Conservation (phyloP, 2,888 invertebrate genomes). For the Orthosia gracilis region DNA sequence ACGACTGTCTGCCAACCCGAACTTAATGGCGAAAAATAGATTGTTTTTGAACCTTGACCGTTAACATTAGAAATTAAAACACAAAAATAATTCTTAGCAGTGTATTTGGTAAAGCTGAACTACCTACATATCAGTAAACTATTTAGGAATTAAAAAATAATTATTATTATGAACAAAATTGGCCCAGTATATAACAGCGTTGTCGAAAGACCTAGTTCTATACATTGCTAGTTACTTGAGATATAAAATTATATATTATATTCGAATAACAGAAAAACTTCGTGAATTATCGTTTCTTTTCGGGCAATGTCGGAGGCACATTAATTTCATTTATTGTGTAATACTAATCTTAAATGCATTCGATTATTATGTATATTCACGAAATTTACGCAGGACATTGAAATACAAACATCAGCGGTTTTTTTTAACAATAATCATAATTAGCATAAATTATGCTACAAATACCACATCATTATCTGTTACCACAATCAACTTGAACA, state of each 20-base stretch:
- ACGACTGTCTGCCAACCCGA: no score
- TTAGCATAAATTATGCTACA: conserved; percentile 20
- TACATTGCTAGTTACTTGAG: conserved; percentile 12
- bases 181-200: conserved; percentile 16
- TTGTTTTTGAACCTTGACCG: no score
- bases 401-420: neutral
- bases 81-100: conserved; percentile 42
- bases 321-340: conserved; percentile 17
- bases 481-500: no score
- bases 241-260: conserved; percentile 16
- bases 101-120: conserved; percentile 68
- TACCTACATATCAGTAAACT: conserved; percentile 56
- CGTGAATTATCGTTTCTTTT: neutral
- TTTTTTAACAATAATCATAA: neutral
- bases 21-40: no score
- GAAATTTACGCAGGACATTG: conserved; percentile 25
- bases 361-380: neutral
- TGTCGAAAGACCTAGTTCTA: conserved; percentile 2
- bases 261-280: conserved; percentile 23
- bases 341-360: conserved; percentile 52
- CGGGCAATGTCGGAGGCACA: conserved; percentile 1
- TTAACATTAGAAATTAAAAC: conserved; percentile 35
- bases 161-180: conserved; percentile 48
- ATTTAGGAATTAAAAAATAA: conserved; percentile 53
- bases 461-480: no score